Evolutionary conservation across 1,140 invertebrate genomes (phyloP).

Genomic region (Drosophila tristis): DNA sequence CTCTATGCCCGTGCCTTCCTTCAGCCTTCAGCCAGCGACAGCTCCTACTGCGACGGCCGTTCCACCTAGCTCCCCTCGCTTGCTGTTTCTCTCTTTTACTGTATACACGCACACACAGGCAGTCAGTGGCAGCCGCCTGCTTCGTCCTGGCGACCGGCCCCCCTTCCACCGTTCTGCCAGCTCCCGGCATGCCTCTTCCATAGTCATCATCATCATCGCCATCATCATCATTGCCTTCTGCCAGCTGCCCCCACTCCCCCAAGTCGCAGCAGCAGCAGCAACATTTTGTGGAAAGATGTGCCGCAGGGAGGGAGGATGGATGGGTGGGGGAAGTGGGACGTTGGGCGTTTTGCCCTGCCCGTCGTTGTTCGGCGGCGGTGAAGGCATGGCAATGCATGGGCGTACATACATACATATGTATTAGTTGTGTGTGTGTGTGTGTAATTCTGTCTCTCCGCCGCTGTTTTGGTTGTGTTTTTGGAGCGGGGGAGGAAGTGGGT

Average conservation of each 20-base stretch:
- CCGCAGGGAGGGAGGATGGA: slow-evolving; percentile 1
- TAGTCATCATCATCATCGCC: slow-evolving; percentile 41
- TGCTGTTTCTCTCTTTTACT: neutral
- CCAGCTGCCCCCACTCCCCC: slow-evolving; percentile 28
- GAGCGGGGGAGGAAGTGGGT: slow-evolving; percentile 1
- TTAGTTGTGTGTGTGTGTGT: slow-evolving; percentile 23
- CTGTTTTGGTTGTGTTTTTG: slow-evolving; percentile 5
- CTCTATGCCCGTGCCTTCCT: slow-evolving; percentile 43
- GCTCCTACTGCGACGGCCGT: slow-evolving; percentile 6
- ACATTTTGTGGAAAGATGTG: slow-evolving; percentile 32
- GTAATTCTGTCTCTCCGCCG: too few species aligned
- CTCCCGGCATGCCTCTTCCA: slow-evolving; percentile 44
- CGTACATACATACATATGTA: slow-evolving; percentile 3
- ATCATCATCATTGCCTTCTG: slow-evolving; percentile 30
- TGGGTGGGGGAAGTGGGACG: slow-evolving; percentile 34
- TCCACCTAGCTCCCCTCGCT: slow-evolving; percentile 5
- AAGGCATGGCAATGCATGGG: slow-evolving; percentile 44
- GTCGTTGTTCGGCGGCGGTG: slow-evolving; percentile 44
- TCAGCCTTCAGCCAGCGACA: slow-evolving; percentile 27
- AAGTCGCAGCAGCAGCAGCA: slow-evolving; percentile 45
- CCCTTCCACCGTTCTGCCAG: slow-evolving; percentile 19
- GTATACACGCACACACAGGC: slow-evolving; percentile 10
- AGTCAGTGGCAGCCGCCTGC: slow-evolving; percentile 21
- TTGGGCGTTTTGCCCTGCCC: slow-evolving; percentile 43
- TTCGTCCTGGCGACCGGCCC: slow-evolving; percentile 47